Base-by-base conservation (phyloP, 2,113 vertebrate genomes). In the Cervus canadensis region DNA sequence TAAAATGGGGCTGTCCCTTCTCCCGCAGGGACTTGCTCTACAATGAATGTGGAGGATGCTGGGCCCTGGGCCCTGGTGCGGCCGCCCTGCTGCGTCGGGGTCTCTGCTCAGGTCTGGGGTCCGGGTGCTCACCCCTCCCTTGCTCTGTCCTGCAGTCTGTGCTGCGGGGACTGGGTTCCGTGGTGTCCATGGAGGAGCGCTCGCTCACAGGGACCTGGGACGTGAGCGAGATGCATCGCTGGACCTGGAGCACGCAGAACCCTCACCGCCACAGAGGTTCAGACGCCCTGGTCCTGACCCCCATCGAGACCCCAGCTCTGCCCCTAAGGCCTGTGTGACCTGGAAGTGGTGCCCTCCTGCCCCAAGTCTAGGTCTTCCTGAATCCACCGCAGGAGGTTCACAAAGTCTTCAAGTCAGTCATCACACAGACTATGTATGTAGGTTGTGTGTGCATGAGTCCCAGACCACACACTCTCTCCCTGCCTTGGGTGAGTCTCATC, bases 201-300 rank as follows among this genome's bases (percentile, higher is more conserved):
- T 67, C 64, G 5, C 64, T 67, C 4, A 67, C 99, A 1, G 99
- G 99, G 96, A 99, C 99, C 84, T 99, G 99, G 99, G 98, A 99
- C 7, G 13, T 99, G 33, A 97, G 60, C 12, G 48, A 50, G 48
- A 50, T 99, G 97, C 96, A 97, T 90, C 98, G 98, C 40, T 99
- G 99, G 99, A 99, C 95, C 36, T 99, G 99, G 99, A 99, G 97
- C 89, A 99, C 99, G 0, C 12, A 4, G 50, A 81, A 26, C 43
- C 95, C 97, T 62, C 86, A 94, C 19, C 96, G 57, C 89, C 48
- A 79, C 76, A 95, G 94, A 98, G 98, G 99, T 99, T 86, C 81
- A 89, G 60, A 26, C 36, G 3, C 8, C 76, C n/a, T 9, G 26
- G 62, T 11, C 16, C 6, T 2, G 54, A 25, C 48, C 59, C 62